Conservation (phyloP, 2,113 vertebrate genomes). For the Siniperca knerii region DNA sequence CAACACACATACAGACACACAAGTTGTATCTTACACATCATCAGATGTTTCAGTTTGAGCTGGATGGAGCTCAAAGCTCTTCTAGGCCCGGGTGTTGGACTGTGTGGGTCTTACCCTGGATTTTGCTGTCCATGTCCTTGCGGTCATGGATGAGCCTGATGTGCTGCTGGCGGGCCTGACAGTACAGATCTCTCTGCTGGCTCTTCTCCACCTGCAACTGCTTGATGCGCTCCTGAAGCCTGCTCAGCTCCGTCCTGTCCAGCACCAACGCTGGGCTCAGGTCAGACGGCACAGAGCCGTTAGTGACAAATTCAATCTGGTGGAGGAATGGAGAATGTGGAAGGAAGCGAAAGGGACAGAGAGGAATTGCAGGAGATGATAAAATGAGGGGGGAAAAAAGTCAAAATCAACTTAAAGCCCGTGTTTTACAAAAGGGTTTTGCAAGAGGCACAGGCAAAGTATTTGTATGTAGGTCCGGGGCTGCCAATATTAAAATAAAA, state of each 20-base stretch:
- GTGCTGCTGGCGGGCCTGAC: conserved; percentile 83
- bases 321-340: neutral
- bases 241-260: conserved; percentile 80
- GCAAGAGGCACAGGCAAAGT: neutral
- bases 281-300: conserved; percentile 82
- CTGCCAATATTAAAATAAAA: neutral
- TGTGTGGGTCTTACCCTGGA: conserved; percentile 76
- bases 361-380: neutral
- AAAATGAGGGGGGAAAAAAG: neutral
- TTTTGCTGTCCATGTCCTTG: conserved; percentile 84
- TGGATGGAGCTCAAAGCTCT: neutral
- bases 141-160: conserved; percentile 85
- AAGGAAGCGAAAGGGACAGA: neutral
- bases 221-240: conserved; percentile 85
- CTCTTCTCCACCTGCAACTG: conserved; percentile 86
- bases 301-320: conserved; percentile 87
- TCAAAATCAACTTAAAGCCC: neutral
- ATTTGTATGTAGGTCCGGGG: neutral
- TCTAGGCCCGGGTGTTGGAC: neutral
- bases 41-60: neutral
- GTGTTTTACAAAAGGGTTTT: neutral
- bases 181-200: conserved; percentile 84
- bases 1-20: conserved; percentile 39
- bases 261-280: conserved; percentile 88
- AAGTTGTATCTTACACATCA: too few relatives aligned